Evolutionary conservation across 2,888 invertebrate species (phyloP), one percentile per base, ranked within the genome.

Genomic region (Ophion obscuratus): DNA sequence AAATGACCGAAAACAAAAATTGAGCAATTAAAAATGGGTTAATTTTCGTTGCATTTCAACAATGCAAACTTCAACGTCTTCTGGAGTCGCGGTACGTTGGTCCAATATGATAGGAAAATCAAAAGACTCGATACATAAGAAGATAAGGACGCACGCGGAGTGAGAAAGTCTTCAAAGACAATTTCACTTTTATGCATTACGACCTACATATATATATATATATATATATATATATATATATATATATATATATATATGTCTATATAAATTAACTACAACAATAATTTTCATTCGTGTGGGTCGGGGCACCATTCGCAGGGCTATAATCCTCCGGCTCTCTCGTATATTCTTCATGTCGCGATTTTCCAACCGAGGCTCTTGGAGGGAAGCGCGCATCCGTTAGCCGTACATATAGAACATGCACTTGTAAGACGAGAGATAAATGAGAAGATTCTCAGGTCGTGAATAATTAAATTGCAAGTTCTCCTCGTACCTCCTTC

Each of bases 331-430:
- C 5, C 75, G 57, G 53, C 67, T 70, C 81, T 74, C 75, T 64
- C 81, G 71, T 75, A 75, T 75, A 81, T 81, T 84, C 68, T 75
- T 78, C 81, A 64, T 73, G 40, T 74, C 57, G 75, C 81, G 83
- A 81, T 86, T 86, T 86, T 86, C 86, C 86, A 44, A 86, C 81
- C 57, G 78, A 81, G 68, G 70, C 81, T 75, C 84, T 47, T 75
- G 77, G 75, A 81, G 86, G 83, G 83, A 86, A 86, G 81, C 86
- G 86, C 86, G 83, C 86, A 86, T 86, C 86, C 86, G 86, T 78
- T 86, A 77, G 62, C 47, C 57, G 47, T 71, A 76, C 71, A 61
- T 47, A 79, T 53, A 67, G 67, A 20, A 64, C 14, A 57, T 24
- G 74, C 44, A 67, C 74, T 74, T 68, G 67, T 62, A 79, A 76